These are phyloP conservation scores for Phaonia tiefii DNA, from an alignment of 2,888 invertebrate genomes.

Conservation along the genomic window DNA sequence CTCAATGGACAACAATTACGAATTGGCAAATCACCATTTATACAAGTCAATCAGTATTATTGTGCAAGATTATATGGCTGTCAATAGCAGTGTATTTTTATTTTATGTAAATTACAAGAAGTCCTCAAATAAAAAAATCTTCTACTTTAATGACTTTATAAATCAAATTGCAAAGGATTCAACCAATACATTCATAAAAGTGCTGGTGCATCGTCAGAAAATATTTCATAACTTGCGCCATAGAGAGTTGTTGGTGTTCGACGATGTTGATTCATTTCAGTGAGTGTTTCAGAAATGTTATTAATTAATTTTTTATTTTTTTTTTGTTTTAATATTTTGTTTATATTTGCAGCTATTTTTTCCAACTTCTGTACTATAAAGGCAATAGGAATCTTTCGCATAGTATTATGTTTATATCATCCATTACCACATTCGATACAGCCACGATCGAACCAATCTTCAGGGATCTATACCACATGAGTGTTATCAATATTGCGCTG, in stretches of 20 bases:
- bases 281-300: slow-evolving; percentile 23
- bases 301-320: neutral
- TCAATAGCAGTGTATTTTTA: neutral
- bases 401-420: slow-evolving; percentile 37
- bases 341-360: slow-evolving; percentile 40
- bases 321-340: neutral
- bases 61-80: neutral
- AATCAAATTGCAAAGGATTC: slow-evolving; percentile 1
- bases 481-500: slow-evolving; percentile 71
- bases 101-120: slow-evolving; percentile 30
- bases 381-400: slow-evolving; percentile 37
- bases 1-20: neutral
- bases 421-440: slow-evolving; percentile 20
- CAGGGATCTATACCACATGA: slow-evolving; percentile 69
- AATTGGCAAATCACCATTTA: neutral
- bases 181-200: neutral
- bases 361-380: neutral
- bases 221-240: neutral
- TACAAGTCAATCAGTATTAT: neutral
- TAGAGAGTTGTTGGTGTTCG: slow-evolving; percentile 46
- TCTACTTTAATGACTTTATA: slow-evolving; percentile 39
- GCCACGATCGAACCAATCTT: slow-evolving; percentile 64
- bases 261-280: slow-evolving; percentile 28
- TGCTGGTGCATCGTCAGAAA: slow-evolving; percentile 30
- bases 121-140: neutral